Evolutionary conservation across 2,797 vertebrate species (phyloP), one percentile per base, ranked within the genome.

Genomic region (Sandelia bainsii): DNA sequence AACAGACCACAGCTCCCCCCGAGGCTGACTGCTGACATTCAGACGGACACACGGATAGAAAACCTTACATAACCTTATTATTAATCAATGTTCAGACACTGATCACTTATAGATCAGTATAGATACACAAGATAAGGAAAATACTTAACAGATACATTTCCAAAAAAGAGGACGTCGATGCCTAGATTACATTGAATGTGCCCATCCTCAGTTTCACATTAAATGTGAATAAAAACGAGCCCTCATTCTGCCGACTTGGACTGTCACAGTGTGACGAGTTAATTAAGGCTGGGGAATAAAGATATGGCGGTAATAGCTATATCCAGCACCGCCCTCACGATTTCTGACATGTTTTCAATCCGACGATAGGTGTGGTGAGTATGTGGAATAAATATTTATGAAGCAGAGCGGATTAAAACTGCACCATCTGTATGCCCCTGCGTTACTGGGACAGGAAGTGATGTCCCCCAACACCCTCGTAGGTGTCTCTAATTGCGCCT

Each of bases 1-100:
- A 95, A 95, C 94, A 94, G 88, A 94, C 92, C 91, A 95, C 94
- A 94, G 94, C 93, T 93, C 93, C 94, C 93, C 94, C 93, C 94
- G 88, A 94, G 93, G 93, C 92, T 93, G 91, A 93, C 93, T 93
- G 89, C 92, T 92, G 91, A 91, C 92, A 91, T 92, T 94, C 92
- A 93, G 77, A 84, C 60, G 85, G 87, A 82, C 70, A 80, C 83
- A 58, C 69, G 69, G 78, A 76, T 65, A 90, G 89, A 81, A 86
- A 85, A 86, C 78, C 81, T 92, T 93, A 91, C 89, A 79, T 87
- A 92, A 93, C 86, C 75, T 37, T 20, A 86, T 79, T 72, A 81
- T 81, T 78, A 75, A 77, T 80, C 45, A 39, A 49, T 48, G n/a
- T 50, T 34, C 56, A 62, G 63, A 73, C 51, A 8, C 46, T 6